These are phyloP conservation scores for Tenrec ecaudatus DNA, from an alignment of 2,113 vertebrate species.

Conservation along the genomic window DNA sequence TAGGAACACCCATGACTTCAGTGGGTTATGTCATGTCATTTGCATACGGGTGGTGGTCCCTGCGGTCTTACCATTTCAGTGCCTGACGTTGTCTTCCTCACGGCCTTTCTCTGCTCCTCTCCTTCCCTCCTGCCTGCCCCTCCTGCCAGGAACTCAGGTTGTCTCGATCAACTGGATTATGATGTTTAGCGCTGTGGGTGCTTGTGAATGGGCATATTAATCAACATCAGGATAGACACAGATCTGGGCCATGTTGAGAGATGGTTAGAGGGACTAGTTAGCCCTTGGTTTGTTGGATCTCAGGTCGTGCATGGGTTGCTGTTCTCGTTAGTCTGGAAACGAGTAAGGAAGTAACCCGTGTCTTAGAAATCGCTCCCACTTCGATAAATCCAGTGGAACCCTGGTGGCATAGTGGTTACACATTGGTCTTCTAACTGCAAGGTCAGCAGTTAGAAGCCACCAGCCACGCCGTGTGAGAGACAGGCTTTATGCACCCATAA, in stretches of 20 bases:
- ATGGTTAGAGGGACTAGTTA: background rate
- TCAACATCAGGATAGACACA: background rate
- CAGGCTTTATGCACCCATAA: no score
- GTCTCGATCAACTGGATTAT: no score
- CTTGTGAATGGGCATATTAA: background rate
- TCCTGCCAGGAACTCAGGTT: background rate
- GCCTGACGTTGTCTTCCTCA: background rate
- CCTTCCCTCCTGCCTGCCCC: background rate
- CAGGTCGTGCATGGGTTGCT: background rate
- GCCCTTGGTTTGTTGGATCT: background rate
- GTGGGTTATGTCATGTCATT: background rate
- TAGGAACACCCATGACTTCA: background rate
- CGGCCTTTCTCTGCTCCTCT: background rate
- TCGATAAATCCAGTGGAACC: no score
- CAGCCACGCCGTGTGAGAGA: no score
- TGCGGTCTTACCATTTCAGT: background rate
- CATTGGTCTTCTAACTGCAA: no score
- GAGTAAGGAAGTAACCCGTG: background rate
- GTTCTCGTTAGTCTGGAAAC: background rate
- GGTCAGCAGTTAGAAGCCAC: no score
- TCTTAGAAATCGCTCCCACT: background rate
- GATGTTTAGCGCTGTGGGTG: background rate
- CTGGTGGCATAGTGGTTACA: no score
- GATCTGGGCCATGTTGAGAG: background rate
- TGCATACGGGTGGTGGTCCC: background rate